Evolutionary conservation across 2,797 vertebrate species (phyloP), one percentile per base, ranked within the genome.

Genomic region (Spheniscus humboldti): DNA sequence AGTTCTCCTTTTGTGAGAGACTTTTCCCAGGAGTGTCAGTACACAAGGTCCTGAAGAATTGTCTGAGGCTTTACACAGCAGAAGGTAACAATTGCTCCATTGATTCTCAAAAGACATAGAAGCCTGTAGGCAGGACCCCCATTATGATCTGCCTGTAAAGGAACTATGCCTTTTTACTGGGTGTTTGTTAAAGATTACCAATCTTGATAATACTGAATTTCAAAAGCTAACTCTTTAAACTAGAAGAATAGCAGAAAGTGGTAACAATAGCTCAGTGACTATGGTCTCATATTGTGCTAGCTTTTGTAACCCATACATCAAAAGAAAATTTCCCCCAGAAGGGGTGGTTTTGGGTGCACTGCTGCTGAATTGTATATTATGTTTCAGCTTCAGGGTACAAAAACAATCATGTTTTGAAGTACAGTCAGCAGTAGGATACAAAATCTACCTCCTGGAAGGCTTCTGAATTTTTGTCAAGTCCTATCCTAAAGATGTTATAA

Each of bases 131-230:
- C 95, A 96, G 90, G 88, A 87, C 87, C 81, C 85, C 88, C 53
- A 85, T 97, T 97, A 96, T 1, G 43, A 96, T 92, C 47, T 96
- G 94, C 91, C 94, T 68, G n/a, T 79, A 92, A 95, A 94, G 74
- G 83, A 76, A 53, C 72, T 53, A 67, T 86, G 68, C 92, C 92
- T 97, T 97, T 96, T 95, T 96, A 96, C 82, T 96, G 66, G 91
- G 66, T 93, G 72, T 94, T 97, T 98, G 97, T 98, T 98, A 97
- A 98, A 97, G 97, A 98, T 98, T 97, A 97, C 95, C 94, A 92
- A 16, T 93, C 96, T 97, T 86, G 95, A 95, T 97, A 97, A 96
- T 94, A 86, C 97, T 91, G 94, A 84, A 97, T 98, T 98, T 98
- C 97, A 98, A 97, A 98, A 96, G 90, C 95, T 93, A 79, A 84